Evolutionary conservation across 2,888 invertebrate species (phyloP).

Genomic region (Drosophila suboccidentalis): DNA sequence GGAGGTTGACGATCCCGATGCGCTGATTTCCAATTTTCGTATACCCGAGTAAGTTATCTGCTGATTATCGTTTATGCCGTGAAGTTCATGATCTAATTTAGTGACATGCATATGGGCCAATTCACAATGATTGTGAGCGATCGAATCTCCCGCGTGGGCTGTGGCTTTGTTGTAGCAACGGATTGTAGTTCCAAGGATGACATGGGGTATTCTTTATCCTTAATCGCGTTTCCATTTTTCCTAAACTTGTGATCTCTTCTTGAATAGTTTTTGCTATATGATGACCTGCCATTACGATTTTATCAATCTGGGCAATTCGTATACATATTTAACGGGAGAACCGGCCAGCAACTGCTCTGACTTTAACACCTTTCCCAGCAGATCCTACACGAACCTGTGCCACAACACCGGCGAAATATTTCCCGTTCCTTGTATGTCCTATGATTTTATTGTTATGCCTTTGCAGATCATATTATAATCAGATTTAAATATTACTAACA

Average conservation of each 20-base stretch:
- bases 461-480: neutral
- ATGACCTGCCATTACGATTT: slow-evolving; percentile 51
- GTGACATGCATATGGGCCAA: neutral
- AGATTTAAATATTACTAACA: neutral
- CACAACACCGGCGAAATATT: slow-evolving; percentile 27
- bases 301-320: slow-evolving; percentile 13
- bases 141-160: slow-evolving; percentile 54
- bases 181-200: slow-evolving; percentile 12
- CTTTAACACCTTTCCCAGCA: slow-evolving; percentile 31
- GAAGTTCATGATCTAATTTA: neutral
- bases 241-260: too few species aligned
- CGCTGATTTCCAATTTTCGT: neutral
- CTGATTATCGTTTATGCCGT: neutral
- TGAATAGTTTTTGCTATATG: slow-evolving; percentile 38
- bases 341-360: slow-evolving; percentile 32
- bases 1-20: slow-evolving; percentile 1
- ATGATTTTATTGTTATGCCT: neutral
- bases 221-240: neutral
- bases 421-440: neutral
- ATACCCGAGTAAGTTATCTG: slow-evolving; percentile 3
- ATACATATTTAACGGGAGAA: slow-evolving; percentile 33
- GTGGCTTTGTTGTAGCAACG: slow-evolving; percentile 33
- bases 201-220: neutral
- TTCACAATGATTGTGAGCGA: slow-evolving; percentile 38
- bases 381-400: slow-evolving; percentile 36